Evolutionary conservation across 2,797 vertebrate species (phyloP), one percentile per base, ranked within the genome.

Genomic region (Vireo griseus): DNA sequence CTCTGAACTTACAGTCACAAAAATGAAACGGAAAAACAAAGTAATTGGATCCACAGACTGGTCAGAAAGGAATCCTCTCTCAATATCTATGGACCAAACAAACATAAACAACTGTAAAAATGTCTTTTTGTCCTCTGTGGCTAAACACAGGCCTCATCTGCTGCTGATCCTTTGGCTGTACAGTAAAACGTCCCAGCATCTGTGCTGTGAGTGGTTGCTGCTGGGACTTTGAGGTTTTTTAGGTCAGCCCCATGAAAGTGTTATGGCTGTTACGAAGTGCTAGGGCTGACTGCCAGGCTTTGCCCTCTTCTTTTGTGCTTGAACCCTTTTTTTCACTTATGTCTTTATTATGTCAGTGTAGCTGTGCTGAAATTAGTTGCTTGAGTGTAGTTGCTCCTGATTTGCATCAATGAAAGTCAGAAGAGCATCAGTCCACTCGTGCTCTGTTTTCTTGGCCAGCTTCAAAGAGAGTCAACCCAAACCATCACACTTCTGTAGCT

Each of bases 21-120:
- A 94, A 78, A 79, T 28, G 62, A 91, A 94, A 75, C 52, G 26
- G 51, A 69, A 83, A 93, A 97, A 45, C 66, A 92, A 83, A 84
- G 78, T 88, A 88, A 75, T 57, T 71, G 39, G 51, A 73, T 78
- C 40, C 4, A 0, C 17, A 50, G 55, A 24, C 39, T 73, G 59
- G 40, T 26, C 73, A 35, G 54, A 81, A 90, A 91, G 24, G 44
- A 92, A 88, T 79, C 5, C 2, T 79, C 7, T 48, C 55, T 76
- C 66, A 50, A 55, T 66, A 95, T 81, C 95, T 90, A 79, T 54
- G 71, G 73, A 86, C 55, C 37, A 91, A 83, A 78, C 66, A 86
- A 92, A 94, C 33, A 83, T 45, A 69, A 94, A 79, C 58, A 88
- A 88, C 37, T 39, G 14, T 78, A 91, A 88, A 83, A 88, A 75